Base-by-base conservation (phyloP, 2,113 vertebrate species). In the Syrmaticus mikado region DNA sequence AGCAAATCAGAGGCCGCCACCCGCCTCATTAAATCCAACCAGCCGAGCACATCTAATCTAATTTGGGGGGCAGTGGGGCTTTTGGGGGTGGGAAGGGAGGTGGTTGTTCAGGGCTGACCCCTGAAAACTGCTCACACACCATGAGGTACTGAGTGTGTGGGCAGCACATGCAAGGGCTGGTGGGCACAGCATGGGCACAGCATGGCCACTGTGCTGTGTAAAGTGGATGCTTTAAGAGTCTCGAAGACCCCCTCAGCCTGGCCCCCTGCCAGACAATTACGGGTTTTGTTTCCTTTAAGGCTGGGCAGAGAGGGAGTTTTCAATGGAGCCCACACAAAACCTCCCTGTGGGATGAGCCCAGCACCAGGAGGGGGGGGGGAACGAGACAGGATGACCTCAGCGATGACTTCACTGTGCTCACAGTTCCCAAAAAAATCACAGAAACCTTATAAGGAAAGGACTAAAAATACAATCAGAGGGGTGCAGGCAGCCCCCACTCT, bases 361-460 rank as follows among this genome's bases (percentile, higher is more conserved):
- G 76, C 27, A 53, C 46, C 28, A 15, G 60, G 79, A 19, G 60
- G 53, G 74, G 70, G 77, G 41, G 70, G 43, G 7, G 32, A 70
- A 36, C 9, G 45, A 85, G 65, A 21, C 2, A 7, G 62, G 74
- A 80, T 94, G 93, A 94, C 87, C 94, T 95, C 95, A 96, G 82
- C 66, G 58, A 88, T 96, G 92, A 96, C 90, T 95, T 96, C 96
- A 96, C 78, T 43, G 88, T 3, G 5, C 36, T 89, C 74, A 3
- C 90, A 28, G 78, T 77, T 92, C 92, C 91, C 83, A 87, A 95
- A 64, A 68, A 81, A 95, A 89, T 66, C 62, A 3, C 40, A 28
- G 68, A 40, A 88, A 61, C 93, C 91, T 93, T 96, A 92, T 92
- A 95, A 92, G 93, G 92, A n/a, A 88, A 89, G 83, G 86, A 45